Evolutionary conservation across 2,888 invertebrate species (phyloP), one percentile per base, ranked within the genome.

Genomic region (Ormyrus pomaceus): DNA sequence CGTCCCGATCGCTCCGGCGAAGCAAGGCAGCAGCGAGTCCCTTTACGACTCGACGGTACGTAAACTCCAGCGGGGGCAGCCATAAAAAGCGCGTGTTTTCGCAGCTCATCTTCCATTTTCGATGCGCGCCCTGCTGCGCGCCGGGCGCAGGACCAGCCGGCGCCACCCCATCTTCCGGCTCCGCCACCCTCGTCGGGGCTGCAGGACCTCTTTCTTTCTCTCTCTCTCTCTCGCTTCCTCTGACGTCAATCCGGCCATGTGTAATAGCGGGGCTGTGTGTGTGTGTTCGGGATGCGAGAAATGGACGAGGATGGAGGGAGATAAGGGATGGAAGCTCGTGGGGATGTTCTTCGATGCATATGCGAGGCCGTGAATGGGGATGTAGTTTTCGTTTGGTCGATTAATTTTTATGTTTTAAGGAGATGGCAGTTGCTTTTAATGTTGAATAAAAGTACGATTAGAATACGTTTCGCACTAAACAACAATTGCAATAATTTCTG

Each of bases 111-210:
- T 65, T 19, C 55, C 68, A 55, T 56, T 59, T 46, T 59, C 19
- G 58, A 58, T 46, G 65, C 48, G 34, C n/a, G 9, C 11, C 70
- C 59, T 53, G 19, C 50, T 6, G 58, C 6, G 2, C 34, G 13
- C 55, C n/a, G 2, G 48, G 13, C 7, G 10, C 51, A 77, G 50
- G 65, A 71, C 58, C 71, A 65, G 62, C 64, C 64, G 77, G 70
- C 77, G 77, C 77, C 70, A 59, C 58, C 34, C 62, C 46, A 59
- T 59, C 50, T 34, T 9, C 48, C 1, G 5, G 46, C 19, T 50
- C n/a, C 19, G 19, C n/a, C 58, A 6, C 45, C 19, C 11, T n/a
- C 64, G 3, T 45, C 61, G 8, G 19, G 19, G 19, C 61, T 61
- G 19, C 19, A 19, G 19, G 19, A 19, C n/a, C 48, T 13, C 48